phyloP scores from a whole-genome alignment of 92 coral and sea anemone genomes.

The Anthopleura xanthogrammica region DNA sequence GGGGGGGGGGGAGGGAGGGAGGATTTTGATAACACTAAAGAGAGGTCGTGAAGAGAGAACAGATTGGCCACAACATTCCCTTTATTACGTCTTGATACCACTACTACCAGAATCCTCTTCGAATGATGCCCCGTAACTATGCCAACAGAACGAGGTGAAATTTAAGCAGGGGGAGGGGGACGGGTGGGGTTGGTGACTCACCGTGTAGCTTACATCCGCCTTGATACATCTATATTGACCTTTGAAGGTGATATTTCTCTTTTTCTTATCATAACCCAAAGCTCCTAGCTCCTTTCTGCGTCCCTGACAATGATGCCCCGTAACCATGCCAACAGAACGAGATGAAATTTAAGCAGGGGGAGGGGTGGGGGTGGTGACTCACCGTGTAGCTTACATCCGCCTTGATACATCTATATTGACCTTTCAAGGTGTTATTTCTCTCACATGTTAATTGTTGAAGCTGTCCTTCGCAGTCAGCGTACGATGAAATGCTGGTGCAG shows the following conservation, averaged over 20 bases:
- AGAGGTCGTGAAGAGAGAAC: too few species aligned
- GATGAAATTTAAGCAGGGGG: not conserved
- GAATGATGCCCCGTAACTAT: too few species aligned
- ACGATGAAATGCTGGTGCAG: constrained; percentile 25
- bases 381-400: constrained; percentile 26
- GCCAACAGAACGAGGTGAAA: too few species aligned
- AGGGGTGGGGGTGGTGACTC: not conserved
- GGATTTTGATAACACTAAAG: not conserved
- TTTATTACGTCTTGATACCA: too few species aligned
- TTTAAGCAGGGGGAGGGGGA: not conserved
- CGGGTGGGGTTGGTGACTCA: not conserved
- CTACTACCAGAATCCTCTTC: too few species aligned
- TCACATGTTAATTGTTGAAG: constrained; percentile 23
- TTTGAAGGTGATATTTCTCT: not conserved
- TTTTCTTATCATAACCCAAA: too few species aligned
- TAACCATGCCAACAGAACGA: too few species aligned
- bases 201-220: constrained; percentile 22
- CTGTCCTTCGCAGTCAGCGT: constrained; percentile 16
- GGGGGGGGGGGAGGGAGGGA: not conserved
- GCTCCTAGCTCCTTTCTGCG: too few species aligned
- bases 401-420: constrained; percentile 25
- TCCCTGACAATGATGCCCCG: too few species aligned
- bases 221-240: constrained; percentile 27
- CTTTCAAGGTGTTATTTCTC: not conserved
- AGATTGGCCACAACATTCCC: too few species aligned